Evolutionary conservation across 37 sponge, comb jelly and placozoan species (phyloP).

Genomic region (Geodia barretti): DNA sequence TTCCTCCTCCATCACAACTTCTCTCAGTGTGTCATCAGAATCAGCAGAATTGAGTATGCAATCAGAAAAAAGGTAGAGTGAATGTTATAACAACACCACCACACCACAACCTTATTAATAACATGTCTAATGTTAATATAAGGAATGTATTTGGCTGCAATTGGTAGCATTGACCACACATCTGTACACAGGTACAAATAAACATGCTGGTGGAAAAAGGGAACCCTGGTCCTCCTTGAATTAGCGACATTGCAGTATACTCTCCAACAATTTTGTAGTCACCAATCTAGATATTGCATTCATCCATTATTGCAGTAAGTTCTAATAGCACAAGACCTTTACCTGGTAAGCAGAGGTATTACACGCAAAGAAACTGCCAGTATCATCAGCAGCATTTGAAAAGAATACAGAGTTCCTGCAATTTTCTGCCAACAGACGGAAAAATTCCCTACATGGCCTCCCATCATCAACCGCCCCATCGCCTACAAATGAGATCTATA

Average conservation of each 20-base stretch:
- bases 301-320: background rate
- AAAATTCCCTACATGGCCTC: constrained; percentile 3
- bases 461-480: background rate
- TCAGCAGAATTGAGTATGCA: background rate
- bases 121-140: background rate
- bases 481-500: background rate
- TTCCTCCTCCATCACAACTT: background rate
- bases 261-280: constrained; percentile 6
- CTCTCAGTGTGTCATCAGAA: background rate
- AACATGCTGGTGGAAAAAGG: constrained; percentile 5
- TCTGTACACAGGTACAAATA: background rate
- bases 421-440: background rate
- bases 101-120: too few species aligned
- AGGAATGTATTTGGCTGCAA: background rate
- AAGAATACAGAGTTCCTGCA: background rate
- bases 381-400: background rate
- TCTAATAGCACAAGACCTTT: background rate
- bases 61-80: too few species aligned
- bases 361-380: constrained; percentile 1
- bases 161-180: background rate
- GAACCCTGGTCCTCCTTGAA: constrained; percentile 15
- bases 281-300: background rate
- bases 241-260: constrained; percentile 17
- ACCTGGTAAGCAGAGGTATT: constrained; percentile 2
- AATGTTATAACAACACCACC: too few species aligned